These are phyloP conservation scores for Peromyscus attwateri DNA, from an alignment of 2,797 vertebrate genomes.

Conservation along the genomic window DNA sequence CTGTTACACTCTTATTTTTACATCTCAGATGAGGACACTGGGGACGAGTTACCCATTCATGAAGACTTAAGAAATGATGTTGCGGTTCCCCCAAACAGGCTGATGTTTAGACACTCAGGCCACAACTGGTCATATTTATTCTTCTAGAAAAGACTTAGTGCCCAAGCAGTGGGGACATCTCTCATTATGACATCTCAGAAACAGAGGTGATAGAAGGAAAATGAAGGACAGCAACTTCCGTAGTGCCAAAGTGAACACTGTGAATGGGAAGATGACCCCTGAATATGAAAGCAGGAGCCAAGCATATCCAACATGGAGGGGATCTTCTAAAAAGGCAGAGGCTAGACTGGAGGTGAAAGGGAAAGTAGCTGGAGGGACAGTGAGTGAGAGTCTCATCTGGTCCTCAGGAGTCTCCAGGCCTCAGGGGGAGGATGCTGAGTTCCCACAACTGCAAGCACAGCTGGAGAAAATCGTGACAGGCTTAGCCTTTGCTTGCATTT, in stretches of 20 bases:
- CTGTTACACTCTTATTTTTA: background rate
- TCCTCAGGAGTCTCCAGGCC: background rate
- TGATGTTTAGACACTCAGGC: background rate
- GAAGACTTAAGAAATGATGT: fast-evolving
- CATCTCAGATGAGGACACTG: background rate
- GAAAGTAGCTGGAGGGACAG: background rate
- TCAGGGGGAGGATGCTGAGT: background rate
- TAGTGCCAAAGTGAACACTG: background rate
- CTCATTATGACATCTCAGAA: background rate
- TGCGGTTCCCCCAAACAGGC: background rate
- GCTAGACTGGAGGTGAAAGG: background rate
- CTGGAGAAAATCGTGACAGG: background rate
- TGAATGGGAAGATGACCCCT: background rate
- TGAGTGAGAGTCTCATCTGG: fast-evolving
- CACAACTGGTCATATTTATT: fast-evolving
- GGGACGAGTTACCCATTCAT: background rate
- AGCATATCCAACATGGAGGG: background rate
- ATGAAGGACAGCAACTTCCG: background rate
- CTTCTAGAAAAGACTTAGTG: background rate
- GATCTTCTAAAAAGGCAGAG: background rate
- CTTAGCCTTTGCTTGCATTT: background rate
- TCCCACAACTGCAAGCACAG: too few relatives aligned
- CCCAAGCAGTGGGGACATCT: background rate
- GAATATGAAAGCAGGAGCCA: background rate
- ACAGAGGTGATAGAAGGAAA: background rate